Percentiles rank a stretch among this genome's conserved stretches.
These are phyloP conservation scores for Ellobium chinense DNA, from an alignment of 2,888 invertebrate genomes.

Conservation along the genomic window DNA sequence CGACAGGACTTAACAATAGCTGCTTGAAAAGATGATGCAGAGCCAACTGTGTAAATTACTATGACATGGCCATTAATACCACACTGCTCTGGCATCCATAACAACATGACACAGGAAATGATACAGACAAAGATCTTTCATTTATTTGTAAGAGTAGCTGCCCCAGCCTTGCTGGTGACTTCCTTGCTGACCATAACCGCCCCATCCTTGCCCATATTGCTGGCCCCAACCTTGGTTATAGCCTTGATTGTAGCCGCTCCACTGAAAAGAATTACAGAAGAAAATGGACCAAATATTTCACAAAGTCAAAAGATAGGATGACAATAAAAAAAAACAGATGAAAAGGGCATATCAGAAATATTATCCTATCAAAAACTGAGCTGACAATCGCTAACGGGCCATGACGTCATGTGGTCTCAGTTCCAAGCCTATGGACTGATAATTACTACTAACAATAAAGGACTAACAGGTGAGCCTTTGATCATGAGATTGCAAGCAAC, in stretches of 20 bases:
- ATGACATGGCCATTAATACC: not conserved
- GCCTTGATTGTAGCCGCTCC: constrained; percentile 31
- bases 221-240: constrained; percentile 40
- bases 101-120: not conserved
- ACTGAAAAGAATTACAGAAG: not conserved
- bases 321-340: not conserved
- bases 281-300: no score
- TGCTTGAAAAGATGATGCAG: not conserved
- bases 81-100: not conserved
- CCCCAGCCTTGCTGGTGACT: constrained; percentile 31
- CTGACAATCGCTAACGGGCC: no score
- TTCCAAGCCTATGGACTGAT: no score
- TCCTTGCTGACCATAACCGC: constrained; percentile 53
- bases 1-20: not conserved
- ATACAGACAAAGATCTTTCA: not conserved
- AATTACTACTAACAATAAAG: no score
- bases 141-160: constrained; percentile 32
- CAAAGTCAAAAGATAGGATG: no score
- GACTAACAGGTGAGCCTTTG: no score
- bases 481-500: no score
- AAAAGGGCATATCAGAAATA: not conserved
- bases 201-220: constrained; percentile 60
- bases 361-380: no score
- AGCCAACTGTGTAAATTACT: not conserved
- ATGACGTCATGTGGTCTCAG: no score